These are phyloP conservation scores for Haliclona indistincta DNA, from an alignment of 37 sponge, comb jelly and placozoan genomes.

Conservation along the genomic window DNA sequence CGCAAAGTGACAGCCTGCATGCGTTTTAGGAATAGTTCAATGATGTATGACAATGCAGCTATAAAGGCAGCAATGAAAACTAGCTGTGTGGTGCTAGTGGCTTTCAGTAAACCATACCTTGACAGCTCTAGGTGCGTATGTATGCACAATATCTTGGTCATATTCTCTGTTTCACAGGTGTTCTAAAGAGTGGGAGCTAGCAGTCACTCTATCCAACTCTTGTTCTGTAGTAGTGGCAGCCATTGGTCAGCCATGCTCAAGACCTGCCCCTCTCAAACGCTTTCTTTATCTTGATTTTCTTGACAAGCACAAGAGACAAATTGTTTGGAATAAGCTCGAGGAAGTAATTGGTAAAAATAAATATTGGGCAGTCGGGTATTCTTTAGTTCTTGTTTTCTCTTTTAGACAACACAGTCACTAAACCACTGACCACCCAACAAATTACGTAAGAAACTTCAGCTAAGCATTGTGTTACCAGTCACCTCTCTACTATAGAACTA, in stretches of 20 bases:
- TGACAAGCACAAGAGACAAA: slow-evolving; percentile 30
- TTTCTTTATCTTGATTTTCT: slow-evolving; percentile 77
- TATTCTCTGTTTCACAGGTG: slow-evolving; percentile 45
- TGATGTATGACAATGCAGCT: slow-evolving; percentile 39
- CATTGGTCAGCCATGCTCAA: slow-evolving; percentile 17
- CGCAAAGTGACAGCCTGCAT: slow-evolving; percentile 48
- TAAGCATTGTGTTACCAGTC: no score
- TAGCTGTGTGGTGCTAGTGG: slow-evolving; percentile 64
- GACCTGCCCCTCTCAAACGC: slow-evolving; percentile 54
- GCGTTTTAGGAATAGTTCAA: slow-evolving; percentile 63
- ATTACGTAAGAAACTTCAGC: no score
- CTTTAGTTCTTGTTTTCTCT: no score
- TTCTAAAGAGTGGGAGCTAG: slow-evolving; percentile 61
- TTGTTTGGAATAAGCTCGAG: slow-evolving; percentile 56
- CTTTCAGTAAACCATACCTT: slow-evolving; percentile 55
- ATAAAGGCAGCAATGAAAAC: slow-evolving; percentile 52
- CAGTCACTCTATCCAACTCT: slow-evolving; percentile 18
- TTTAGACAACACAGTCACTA: no score
- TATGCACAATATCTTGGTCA: background rate
- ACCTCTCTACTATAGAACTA: no score
- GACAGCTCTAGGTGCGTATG: slow-evolving; percentile 53
- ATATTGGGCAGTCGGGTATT: no score
- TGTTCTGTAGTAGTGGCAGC: slow-evolving; percentile 53
- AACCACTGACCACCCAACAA: no score
- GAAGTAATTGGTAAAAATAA: slow-evolving; percentile 29